Evolutionary conservation across 2,113 vertebrate species (phyloP), one percentile per base, ranked within the genome.

Genomic region (Alaudala cheleensis): DNA sequence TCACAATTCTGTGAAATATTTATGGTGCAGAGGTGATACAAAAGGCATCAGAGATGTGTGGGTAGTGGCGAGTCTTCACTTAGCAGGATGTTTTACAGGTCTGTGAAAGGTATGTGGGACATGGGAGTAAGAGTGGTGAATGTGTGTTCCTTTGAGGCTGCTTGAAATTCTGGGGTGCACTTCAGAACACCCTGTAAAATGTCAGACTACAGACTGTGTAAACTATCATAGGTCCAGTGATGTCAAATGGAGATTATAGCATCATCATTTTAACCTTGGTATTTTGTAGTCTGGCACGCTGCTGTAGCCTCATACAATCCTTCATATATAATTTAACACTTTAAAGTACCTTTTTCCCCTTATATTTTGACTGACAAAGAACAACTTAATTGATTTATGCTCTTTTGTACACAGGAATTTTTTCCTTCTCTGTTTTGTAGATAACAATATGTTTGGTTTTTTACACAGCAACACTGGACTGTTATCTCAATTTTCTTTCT

Each of bases 181-280:
- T 95, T 92, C 88, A 92, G 62, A 86, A 11, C 31, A 65, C 16
- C n/a, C 40, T 16, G 14, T 28, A 73, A 95, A 96, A 96, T 88
- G 40, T 77, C 94, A 90, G 71, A 60, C 61, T 90, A 42, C 74
- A 80, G 56, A 76, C 45, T 65, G 13, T 71, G 79, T 58, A 93
- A 94, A 93, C 73, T 81, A 26, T 42, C 86, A 70, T 1, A 74
- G 56, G 69, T 78, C 15, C 39, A 34, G 21, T 6, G 34, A 89
- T 86, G 81, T 71, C 69, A 89, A 86, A 67, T 6, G 29, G 60
- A 86, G 33, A 39, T 70, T 77, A 86, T 21, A 89, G 69, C 56
- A 81, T 11, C 50, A 53, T 81, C 37, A 78, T 49, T 83, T 91
- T 66, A 57, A 78, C 81, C 64, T 73, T 33, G 54, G 50, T 37